phyloP scores from a whole-genome alignment of 1,140 invertebrate genomes.

The Varroa destructor region DNA sequence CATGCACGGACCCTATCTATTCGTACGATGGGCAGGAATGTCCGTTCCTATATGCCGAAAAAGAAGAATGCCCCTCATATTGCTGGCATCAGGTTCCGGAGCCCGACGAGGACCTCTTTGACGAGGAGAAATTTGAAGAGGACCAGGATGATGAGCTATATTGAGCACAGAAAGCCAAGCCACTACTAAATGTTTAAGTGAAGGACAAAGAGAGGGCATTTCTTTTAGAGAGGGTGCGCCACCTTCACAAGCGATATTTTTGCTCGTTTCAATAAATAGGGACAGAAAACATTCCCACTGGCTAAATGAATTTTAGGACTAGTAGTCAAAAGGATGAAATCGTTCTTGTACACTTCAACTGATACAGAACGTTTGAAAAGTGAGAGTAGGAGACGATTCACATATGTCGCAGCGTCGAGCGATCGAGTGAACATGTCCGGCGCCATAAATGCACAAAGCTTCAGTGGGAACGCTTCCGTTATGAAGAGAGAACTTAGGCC shows the following conservation, averaged over 20 bases:
- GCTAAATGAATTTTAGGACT: not conserved
- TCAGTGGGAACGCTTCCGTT: too few species aligned
- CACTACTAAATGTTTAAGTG: not conserved
- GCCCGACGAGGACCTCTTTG: not conserved
- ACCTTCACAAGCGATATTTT: too few species aligned
- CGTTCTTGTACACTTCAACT: not conserved
- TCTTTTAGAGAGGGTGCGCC: not conserved
- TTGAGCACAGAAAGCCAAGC: not conserved
- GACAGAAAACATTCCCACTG: not conserved
- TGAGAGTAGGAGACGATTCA: too few species aligned
- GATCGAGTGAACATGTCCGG: too few species aligned
- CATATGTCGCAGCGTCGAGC: too few species aligned
- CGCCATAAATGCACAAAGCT: too few species aligned
- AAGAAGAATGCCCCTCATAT: constrained; percentile 24
- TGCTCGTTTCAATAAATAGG: not conserved
- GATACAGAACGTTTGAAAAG: too few species aligned
- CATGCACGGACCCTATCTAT: constrained; percentile 14
- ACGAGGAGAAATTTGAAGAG: constrained; percentile 6
- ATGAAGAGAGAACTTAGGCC: too few species aligned
- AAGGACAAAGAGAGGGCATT: not conserved
- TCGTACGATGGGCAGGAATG: not conserved
- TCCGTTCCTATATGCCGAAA: constrained; percentile 17
- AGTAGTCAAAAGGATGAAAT: not conserved
- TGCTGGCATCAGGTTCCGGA: constrained; percentile 1
- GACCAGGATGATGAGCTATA: constrained; percentile 13